phyloP scores from a whole-genome alignment of 2,113 vertebrate species.

The Scytalopus superciliaris region DNA sequence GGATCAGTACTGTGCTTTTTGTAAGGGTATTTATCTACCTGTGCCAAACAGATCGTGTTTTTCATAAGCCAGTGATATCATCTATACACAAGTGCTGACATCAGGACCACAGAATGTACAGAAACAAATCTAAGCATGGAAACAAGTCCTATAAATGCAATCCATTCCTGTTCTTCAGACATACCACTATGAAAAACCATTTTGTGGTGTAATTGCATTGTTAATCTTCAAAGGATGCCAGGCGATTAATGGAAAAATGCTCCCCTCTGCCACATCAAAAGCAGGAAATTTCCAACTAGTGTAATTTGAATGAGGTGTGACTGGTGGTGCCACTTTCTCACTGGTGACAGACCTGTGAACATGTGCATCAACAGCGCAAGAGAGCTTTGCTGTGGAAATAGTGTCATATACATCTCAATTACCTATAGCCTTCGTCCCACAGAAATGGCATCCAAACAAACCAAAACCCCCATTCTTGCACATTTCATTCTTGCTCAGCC shows the following conservation, averaged over 20 bases:
- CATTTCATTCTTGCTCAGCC: not conserved
- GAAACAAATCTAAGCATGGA: not conserved
- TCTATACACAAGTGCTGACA: not conserved
- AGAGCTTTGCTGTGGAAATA: not conserved
- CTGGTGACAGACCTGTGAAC: not conserved
- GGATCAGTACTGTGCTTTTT: not conserved
- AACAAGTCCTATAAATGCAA: not conserved
- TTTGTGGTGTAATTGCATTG: not conserved
- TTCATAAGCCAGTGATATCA: not conserved
- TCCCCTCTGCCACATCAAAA: not conserved
- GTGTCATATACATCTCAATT: not conserved
- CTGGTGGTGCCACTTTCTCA: not conserved
- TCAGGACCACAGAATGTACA: not conserved
- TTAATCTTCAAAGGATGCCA: not conserved
- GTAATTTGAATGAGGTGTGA: not conserved
- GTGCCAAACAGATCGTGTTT: not conserved
- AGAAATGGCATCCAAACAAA: not conserved
- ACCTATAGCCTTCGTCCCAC: not conserved
- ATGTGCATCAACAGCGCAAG: not conserved
- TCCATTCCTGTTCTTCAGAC: not conserved
- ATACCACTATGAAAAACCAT: not conserved
- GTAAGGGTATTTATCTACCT: not conserved
- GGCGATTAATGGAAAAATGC: not conserved
- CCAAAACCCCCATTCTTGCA: not conserved
- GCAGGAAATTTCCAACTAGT: not conserved